Conservation (phyloP, 2,797 vertebrate genomes). For the Crocidura indochinensis region DNA sequence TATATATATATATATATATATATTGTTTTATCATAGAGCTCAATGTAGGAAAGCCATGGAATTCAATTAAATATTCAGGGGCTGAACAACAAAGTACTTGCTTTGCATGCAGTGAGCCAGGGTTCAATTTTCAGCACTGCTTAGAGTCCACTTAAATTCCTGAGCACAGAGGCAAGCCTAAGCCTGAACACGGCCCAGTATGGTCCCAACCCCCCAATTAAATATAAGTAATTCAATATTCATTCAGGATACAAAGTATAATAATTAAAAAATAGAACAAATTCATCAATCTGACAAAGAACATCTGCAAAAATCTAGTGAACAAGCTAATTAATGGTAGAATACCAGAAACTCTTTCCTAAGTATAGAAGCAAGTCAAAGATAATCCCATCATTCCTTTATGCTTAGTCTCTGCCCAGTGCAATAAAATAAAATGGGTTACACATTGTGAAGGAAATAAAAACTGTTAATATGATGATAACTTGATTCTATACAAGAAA, state of each 20-base stretch:
- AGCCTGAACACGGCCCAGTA: too few species aligned
- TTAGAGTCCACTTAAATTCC: too few species aligned
- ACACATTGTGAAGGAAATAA: neutral
- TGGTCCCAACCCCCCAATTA: too few species aligned
- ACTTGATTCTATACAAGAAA: neutral
- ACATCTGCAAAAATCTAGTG: neutral
- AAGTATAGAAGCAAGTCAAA: neutral
- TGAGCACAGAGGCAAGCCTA: too few species aligned
- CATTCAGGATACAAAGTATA: neutral
- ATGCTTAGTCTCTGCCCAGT: neutral
- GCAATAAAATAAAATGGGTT: conserved; percentile 22
- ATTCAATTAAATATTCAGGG: too few species aligned
- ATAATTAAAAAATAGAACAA: neutral
- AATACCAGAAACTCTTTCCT: neutral
- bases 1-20: neutral
- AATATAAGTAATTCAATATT: neutral
- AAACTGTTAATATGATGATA: neutral
- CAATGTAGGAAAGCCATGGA: too few species aligned
- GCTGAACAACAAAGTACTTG: too few species aligned
- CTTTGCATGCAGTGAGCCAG: too few species aligned
- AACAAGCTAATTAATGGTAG: neutral
- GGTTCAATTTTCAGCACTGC: too few species aligned
- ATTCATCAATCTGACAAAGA: neutral
- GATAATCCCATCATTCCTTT: neutral
- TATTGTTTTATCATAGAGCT: neutral